phyloP scores from a whole-genome alignment of 2,888 invertebrate genomes.

The Lasioglossum leucozonium region DNA sequence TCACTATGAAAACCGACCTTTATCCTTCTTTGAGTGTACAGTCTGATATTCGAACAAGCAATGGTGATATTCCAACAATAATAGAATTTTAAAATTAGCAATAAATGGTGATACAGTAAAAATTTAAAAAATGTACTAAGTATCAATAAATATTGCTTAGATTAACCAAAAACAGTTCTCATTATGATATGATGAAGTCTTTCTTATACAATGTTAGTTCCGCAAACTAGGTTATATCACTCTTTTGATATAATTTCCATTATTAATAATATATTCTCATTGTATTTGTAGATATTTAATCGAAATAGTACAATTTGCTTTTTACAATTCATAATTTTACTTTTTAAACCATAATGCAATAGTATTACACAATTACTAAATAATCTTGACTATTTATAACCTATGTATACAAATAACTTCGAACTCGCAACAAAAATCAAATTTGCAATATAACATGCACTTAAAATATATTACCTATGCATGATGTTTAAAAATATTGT shows the following conservation, averaged over 20 bases:
- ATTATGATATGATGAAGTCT: neutral
- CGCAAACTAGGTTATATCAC: constrained; percentile 26
- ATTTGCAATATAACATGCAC: neutral
- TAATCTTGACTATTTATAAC: constrained; percentile 42
- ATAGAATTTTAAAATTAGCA: neutral
- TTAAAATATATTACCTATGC: constrained; percentile 50
- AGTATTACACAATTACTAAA: neutral
- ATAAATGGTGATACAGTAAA: neutral
- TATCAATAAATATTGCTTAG: neutral
- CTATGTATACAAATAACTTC: constrained; percentile 3
- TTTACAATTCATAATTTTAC: neutral
- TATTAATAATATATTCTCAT: neutral
- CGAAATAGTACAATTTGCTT: too few relatives aligned
- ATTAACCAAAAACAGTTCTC: neutral
- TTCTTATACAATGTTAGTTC: neutral
- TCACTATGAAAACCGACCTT: constrained; percentile 16
- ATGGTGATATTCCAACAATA: neutral
- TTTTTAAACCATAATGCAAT: neutral
- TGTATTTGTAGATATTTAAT: neutral
- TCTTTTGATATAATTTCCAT: neutral
- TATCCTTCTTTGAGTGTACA: neutral
- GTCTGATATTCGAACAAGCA: neutral
- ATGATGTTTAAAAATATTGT: constrained; percentile 33
- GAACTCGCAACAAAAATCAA: neutral
- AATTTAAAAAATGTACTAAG: neutral